A percentile compares a stretch with the other conserved stretches of the same genome.
Conservation (phyloP, 2,113 vertebrate genomes). For the Lichenostomus cassidix region DNA sequence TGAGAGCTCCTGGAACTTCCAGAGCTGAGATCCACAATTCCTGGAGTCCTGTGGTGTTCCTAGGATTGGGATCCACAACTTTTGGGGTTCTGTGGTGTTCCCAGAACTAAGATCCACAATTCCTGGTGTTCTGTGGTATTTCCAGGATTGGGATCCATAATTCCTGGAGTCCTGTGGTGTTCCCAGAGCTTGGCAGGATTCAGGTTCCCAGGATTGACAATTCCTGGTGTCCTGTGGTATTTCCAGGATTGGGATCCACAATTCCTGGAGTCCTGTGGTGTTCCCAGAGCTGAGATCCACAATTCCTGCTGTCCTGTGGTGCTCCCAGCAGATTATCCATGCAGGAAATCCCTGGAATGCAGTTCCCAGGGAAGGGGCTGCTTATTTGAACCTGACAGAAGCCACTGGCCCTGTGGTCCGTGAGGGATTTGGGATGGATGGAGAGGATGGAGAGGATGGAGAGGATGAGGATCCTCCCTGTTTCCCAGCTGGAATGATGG, state of each 20-base stretch:
- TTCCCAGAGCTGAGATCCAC: background rate
- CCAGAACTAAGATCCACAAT: background rate
- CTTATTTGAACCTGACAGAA: no score
- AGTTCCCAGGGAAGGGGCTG: no score
- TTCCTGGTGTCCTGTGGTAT: rapidly evolving
- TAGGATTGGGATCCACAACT: rapidly evolving
- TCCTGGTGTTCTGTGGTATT: background rate
- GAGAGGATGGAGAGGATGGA: no score
- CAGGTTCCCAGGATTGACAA: no score
- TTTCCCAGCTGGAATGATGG: no score
- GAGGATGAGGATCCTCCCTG: no score
- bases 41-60: rapidly evolving
- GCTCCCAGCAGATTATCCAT: background rate
- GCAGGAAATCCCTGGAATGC: background rate
- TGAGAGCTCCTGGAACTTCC: rapidly evolving
- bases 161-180: background rate
- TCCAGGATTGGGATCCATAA: background rate
- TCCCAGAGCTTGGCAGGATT: no score
- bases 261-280: background rate
- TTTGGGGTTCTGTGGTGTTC: background rate
- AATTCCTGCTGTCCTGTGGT: background rate
- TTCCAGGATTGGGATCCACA: background rate
- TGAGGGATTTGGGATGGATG: no score
- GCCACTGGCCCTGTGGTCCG: no score
- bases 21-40: no score